Conservation (phyloP, 2,888 invertebrate genomes). For the Calameuta pallipes region DNA sequence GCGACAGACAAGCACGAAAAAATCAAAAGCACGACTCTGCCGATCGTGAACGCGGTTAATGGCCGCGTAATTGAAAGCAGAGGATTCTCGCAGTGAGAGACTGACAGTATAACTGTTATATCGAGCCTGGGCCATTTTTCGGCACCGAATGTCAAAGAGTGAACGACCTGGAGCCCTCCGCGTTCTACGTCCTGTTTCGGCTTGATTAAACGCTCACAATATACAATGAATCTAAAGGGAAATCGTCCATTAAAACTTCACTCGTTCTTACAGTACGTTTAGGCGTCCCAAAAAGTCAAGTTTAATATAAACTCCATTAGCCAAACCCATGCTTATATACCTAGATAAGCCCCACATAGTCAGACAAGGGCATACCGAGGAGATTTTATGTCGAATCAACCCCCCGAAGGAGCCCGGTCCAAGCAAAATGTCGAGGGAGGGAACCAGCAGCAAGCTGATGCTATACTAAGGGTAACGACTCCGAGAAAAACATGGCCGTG, state of each 20-base stretch:
- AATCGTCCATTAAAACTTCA: background rate
- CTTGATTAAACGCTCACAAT: background rate
- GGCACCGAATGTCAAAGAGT: background rate
- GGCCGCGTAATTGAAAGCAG: background rate
- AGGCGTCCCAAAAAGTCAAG: background rate
- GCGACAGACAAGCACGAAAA: background rate
- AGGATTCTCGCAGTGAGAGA: background rate
- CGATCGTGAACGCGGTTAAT: background rate
- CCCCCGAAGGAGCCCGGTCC: background rate
- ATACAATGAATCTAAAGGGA: background rate
- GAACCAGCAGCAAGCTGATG: background rate
- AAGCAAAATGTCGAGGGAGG: background rate
- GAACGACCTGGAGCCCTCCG: background rate
- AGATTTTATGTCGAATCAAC: background rate
- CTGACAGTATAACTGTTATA: background rate
- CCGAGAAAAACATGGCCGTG: background rate
- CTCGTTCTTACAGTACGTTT: background rate
- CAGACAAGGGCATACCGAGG: background rate
- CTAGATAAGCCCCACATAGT: background rate
- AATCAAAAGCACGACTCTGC: background rate
- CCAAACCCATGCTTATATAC: background rate
- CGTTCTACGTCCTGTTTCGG: background rate
- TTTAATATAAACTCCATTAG: background rate
- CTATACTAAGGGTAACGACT: background rate
- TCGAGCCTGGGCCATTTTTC: background rate